Percentiles rank a stretch among this genome's conserved stretches.
phyloP scores from a whole-genome alignment of 2,888 invertebrate species.

The Leptinotarsa peninsularis region DNA sequence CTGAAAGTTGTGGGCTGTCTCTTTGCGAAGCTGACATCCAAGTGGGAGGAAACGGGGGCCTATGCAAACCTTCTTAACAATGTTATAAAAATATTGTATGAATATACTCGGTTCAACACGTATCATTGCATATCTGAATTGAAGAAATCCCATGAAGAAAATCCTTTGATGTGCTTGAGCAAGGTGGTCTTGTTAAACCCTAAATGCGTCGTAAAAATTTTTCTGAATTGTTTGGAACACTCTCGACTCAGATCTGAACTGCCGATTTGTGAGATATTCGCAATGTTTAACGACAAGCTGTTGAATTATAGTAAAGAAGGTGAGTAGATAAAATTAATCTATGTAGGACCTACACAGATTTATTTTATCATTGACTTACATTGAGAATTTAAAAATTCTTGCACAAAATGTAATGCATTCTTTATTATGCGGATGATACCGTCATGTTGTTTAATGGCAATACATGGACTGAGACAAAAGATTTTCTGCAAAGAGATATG shows the following conservation, averaged over 20 bases:
- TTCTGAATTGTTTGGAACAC: slow-evolving; percentile 59
- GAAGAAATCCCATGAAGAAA: slow-evolving; percentile 58
- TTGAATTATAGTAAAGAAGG: too few relatives aligned
- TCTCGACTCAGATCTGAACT: slow-evolving; percentile 57
- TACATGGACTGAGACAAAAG: too few relatives aligned
- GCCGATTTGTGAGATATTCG: slow-evolving; percentile 59
- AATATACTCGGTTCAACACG: slow-evolving; percentile 58
- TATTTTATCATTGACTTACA: too few relatives aligned
- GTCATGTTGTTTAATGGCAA: too few relatives aligned
- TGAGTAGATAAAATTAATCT: too few relatives aligned
- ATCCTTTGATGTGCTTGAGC: slow-evolving; percentile 57
- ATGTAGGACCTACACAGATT: too few relatives aligned
- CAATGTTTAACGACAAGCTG: slow-evolving; percentile 50
- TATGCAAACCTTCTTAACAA: slow-evolving; percentile 58
- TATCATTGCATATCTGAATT: slow-evolving; percentile 57
- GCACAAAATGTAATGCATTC: too few relatives aligned
- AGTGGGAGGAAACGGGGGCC: slow-evolving; percentile 56
- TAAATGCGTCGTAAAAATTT: slow-evolving; percentile 59
- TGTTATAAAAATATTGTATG: slow-evolving; percentile 58
- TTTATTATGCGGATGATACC: too few relatives aligned
- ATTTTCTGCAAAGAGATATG: too few relatives aligned
- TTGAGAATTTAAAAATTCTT: too few relatives aligned
- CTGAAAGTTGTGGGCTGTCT: slow-evolving; percentile 58
- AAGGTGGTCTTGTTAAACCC: slow-evolving; percentile 59
- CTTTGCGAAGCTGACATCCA: slow-evolving; percentile 59